These are phyloP conservation scores for Hoplostethus mediterraneus DNA, from an alignment of 2,797 vertebrate species.

Conservation along the genomic window DNA sequence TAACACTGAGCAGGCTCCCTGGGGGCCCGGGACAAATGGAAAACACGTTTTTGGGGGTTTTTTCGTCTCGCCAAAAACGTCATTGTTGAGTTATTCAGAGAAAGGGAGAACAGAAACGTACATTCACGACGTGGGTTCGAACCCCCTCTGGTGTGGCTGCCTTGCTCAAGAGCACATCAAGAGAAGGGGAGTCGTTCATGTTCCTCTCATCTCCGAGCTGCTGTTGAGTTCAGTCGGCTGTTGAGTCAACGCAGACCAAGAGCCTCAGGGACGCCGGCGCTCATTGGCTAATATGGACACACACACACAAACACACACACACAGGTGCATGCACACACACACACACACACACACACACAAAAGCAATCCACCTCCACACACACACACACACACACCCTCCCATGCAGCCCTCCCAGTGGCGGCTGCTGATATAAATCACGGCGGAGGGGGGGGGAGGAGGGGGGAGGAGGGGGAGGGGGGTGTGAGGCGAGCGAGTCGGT, in stretches of 20 bases:
- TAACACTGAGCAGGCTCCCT: conserved; percentile 49
- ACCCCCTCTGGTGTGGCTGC: too few species aligned
- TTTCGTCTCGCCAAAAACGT: background rate
- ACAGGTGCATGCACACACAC: background rate
- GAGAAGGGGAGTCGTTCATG: too few species aligned
- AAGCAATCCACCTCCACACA: conserved; percentile 1
- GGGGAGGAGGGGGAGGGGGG: conserved; percentile 2
- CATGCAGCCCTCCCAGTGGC: conserved; percentile 3
- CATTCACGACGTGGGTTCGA: too few species aligned
- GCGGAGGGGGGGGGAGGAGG: conserved; percentile 57
- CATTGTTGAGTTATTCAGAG: conserved; percentile 26
- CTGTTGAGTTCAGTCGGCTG: too few species aligned
- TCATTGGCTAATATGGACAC: too few species aligned
- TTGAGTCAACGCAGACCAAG: background rate
- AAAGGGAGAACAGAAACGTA: background rate
- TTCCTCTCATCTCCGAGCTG: too few species aligned
- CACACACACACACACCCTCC: conserved; percentile 5
- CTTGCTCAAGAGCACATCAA: too few species aligned
- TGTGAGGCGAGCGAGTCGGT: conserved; percentile 79
- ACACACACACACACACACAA: conserved; percentile 23
- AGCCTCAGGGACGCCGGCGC: conserved; percentile 2
- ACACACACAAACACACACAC: conserved; percentile 1
- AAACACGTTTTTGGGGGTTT: conserved; percentile 14
- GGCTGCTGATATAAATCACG: conserved; percentile 75
- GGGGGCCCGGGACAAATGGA: conserved; percentile 48